Base-by-base conservation (phyloP, 2,113 vertebrate species). In the Callipepla californica region DNA sequence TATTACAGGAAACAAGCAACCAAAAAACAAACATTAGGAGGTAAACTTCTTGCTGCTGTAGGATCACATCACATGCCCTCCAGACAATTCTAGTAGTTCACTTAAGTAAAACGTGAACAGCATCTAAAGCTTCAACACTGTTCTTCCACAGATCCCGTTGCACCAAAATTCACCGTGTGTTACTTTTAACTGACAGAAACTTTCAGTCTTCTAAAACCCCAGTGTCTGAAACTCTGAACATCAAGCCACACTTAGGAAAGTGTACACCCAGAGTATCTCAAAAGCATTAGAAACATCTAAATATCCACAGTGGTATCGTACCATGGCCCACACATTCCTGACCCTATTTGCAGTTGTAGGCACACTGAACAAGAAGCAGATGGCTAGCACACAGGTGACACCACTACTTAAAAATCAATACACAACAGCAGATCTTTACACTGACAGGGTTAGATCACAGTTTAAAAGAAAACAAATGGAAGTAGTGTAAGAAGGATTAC, bases 261-360 rank as follows among this genome's bases (percentile, higher is more conserved):
- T 0, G 0, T 10, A 63, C 34, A 40, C 85, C 15, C 38, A 51
- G 21, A 1, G 0, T 19, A 23, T 20, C 30, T 12, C 10, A 76
- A 51, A 80, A 69, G 58, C 13, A 20, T 75, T 30, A 79, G n/a
- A 66, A 82, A 44, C 40, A 66, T 15, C 36, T 59, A 47, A 80
- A 44, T 30, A 69, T 8, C 45, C 63, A 47, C 30, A 85, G 62
- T 12, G 85, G 50, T 17, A 47, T 19, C 23, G 15, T 62, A 30
- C 9, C 18, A 85, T 2, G 21, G 45, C 80, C 55, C 25, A 42
- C 3, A 13, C 30, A 66, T 42, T 36, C 59, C 53, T 17, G 18
- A 42, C 15, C 28, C n/a, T n/a, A 23, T 26, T 77, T 80, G 72
- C 73, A 74, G 32, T 51, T 12, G 28, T 7, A 76, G 65, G 42